These are phyloP conservation scores for Luperina nickerlii DNA, from an alignment of 2,888 invertebrate species.

Conservation along the genomic window DNA sequence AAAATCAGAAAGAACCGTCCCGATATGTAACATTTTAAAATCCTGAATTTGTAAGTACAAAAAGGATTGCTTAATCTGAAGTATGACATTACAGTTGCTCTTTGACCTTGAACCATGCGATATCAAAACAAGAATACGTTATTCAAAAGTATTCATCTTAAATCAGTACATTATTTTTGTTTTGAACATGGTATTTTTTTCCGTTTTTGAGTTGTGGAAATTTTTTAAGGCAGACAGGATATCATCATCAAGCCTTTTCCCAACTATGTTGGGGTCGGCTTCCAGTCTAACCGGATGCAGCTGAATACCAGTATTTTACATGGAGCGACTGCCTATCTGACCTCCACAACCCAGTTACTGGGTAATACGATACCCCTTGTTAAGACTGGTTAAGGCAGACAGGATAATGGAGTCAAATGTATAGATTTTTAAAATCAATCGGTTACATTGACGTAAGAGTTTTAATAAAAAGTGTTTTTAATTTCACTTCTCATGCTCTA, in stretches of 20 bases:
- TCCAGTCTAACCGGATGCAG: too few relatives aligned
- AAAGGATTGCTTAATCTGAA: conserved; percentile 8
- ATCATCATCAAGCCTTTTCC: neutral
- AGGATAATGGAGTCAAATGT: neutral
- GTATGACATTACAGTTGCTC: conserved; percentile 18
- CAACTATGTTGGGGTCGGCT: too few relatives aligned
- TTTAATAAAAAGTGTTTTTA: too few relatives aligned
- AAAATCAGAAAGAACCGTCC: neutral
- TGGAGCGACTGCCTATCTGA: too few relatives aligned
- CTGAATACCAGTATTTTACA: too few relatives aligned
- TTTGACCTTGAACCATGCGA: conserved; percentile 37
- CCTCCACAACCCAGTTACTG: too few relatives aligned
- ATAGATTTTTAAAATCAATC: neutral
- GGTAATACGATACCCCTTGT: too few relatives aligned
- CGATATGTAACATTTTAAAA: neutral
- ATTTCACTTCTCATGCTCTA: neutral
- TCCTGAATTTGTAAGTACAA: neutral
- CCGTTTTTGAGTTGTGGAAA: neutral
- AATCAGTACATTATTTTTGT: conserved; percentile 55
- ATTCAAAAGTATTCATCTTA: conserved; percentile 45
- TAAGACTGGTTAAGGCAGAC: neutral
- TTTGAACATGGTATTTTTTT: conserved; percentile 18
- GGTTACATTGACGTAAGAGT: neutral
- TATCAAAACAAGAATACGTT: conserved; percentile 39
- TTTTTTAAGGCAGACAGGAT: conserved; percentile 3